Percentiles rank a stretch among this genome's conserved stretches.
These are phyloP conservation scores for Hybognathus amarus DNA, from an alignment of 2,797 vertebrate genomes.

Conservation along the genomic window DNA sequence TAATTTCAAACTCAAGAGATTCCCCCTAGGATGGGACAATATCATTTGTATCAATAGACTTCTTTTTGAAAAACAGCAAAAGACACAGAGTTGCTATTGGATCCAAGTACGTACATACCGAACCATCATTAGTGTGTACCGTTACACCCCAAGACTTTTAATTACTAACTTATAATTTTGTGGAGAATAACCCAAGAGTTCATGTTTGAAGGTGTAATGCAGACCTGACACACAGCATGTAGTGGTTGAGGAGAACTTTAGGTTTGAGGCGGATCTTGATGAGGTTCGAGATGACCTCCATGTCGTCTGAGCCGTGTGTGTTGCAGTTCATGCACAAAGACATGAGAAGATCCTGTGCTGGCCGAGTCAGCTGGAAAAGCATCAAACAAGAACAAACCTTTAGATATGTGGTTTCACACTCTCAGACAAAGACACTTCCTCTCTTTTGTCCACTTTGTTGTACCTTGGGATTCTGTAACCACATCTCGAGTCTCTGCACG, in stretches of 20 bases:
- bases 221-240: conserved; percentile 93
- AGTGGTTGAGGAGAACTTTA: conserved; percentile 97
- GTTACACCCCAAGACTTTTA: background rate
- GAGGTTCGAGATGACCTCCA: conserved; percentile 96
- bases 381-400: conserved; percentile 17
- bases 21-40: background rate
- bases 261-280: conserved; percentile 98
- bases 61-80: background rate
- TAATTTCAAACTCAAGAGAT: background rate
- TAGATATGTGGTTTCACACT: background rate
- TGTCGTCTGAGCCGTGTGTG: conserved; percentile 91
- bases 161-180: too few species aligned
- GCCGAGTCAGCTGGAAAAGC: conserved; percentile 86
- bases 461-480: conserved; percentile 99
- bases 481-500: conserved; percentile 97
- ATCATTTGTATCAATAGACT: background rate
- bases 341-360: conserved; percentile 97
- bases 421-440: conserved; percentile 11
- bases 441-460: conserved; percentile 30
- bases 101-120: background rate
- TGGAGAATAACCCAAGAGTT: background rate
- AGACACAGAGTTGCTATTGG: background rate
- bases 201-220: conserved; percentile 11
- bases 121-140: background rate
- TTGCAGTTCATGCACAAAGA: conserved; percentile 96